A percentile compares a stretch with the other conserved stretches of the same genome.
These are phyloP conservation scores for Musca domestica DNA, from an alignment of 1,140 invertebrate species.

Conservation along the genomic window DNA sequence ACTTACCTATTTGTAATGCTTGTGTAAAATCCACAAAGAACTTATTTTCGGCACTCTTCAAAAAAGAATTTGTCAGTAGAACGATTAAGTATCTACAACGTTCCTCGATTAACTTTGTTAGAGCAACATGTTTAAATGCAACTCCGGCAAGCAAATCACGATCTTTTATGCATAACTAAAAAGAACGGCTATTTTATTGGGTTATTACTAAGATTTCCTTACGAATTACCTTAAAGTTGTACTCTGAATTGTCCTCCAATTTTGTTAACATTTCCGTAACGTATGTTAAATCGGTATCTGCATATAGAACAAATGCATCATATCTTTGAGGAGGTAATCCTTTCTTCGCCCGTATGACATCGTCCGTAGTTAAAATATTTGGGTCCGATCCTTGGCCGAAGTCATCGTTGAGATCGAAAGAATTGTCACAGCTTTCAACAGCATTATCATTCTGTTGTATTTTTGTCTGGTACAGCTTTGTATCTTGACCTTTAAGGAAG, in stretches of 20 bases:
- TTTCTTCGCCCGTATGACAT: slow-evolving; percentile 55
- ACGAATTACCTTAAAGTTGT: slow-evolving; percentile 59
- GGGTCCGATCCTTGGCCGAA: slow-evolving; percentile 12
- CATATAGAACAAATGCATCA: slow-evolving; percentile 70
- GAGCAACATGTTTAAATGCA: slow-evolving; percentile 66
- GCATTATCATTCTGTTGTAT: slow-evolving; percentile 17
- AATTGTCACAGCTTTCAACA: neutral
- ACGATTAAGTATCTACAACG: slow-evolving; percentile 71
- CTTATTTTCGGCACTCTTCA: slow-evolving; percentile 66
- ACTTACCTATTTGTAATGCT: slow-evolving; percentile 63
- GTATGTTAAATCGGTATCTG: slow-evolving; percentile 67
- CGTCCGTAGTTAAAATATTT: slow-evolving; percentile 54
- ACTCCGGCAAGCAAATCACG: slow-evolving; percentile 65
- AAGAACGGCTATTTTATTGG: neutral
- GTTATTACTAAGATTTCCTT: neutral
- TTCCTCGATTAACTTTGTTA: slow-evolving; percentile 70
- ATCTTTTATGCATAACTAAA: slow-evolving; percentile 66
- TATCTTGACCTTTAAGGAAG: slow-evolving; percentile 33
- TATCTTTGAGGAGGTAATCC: slow-evolving; percentile 61
- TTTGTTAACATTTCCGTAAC: slow-evolving; percentile 62
- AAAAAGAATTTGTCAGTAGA: slow-evolving; percentile 69
- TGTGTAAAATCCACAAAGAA: slow-evolving; percentile 74
- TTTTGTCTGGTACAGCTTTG: slow-evolving; percentile 29
- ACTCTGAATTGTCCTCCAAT: slow-evolving; percentile 60
- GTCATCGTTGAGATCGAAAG: neutral